These are phyloP conservation scores for Netelia melanura DNA, from an alignment of 2,888 invertebrate species.

Conservation along the genomic window DNA sequence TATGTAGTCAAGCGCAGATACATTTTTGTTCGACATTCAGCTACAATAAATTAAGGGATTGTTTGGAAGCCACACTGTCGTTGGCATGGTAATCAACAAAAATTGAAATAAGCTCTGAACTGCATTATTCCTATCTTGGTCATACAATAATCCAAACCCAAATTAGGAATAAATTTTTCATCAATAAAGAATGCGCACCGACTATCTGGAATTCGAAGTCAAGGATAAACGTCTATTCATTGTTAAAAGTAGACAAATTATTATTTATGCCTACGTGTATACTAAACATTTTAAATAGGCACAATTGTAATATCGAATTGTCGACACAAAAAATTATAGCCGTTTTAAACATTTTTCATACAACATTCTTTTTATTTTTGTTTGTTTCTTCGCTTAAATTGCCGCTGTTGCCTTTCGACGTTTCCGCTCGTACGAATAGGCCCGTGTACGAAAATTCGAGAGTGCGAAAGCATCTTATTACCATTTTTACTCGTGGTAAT, in stretches of 20 bases:
- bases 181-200: no score
- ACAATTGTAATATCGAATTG: slow-evolving; percentile 48
- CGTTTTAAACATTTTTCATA: slow-evolving; percentile 66
- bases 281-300: neutral
- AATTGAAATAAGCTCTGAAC: neutral
- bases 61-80: slow-evolving; percentile 24
- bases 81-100: slow-evolving; percentile 56
- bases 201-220: no score
- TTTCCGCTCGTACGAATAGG: slow-evolving; percentile 68
- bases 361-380: slow-evolving; percentile 75
- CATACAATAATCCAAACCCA: no score
- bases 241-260: no score
- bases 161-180: no score
- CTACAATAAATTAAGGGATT: neutral
- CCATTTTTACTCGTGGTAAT: slow-evolving; percentile 58
- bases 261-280: no score
- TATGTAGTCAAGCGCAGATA: neutral
- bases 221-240: no score
- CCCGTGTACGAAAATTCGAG: slow-evolving; percentile 71
- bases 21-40: neutral
- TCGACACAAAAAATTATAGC: slow-evolving; percentile 29
- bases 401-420: slow-evolving; percentile 64
- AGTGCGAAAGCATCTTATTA: slow-evolving; percentile 69
- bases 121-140: no score
- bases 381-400: slow-evolving; percentile 70